These are phyloP conservation scores for Sapayoa aenigma DNA, from an alignment of 2,113 vertebrate genomes.

Conservation along the genomic window DNA sequence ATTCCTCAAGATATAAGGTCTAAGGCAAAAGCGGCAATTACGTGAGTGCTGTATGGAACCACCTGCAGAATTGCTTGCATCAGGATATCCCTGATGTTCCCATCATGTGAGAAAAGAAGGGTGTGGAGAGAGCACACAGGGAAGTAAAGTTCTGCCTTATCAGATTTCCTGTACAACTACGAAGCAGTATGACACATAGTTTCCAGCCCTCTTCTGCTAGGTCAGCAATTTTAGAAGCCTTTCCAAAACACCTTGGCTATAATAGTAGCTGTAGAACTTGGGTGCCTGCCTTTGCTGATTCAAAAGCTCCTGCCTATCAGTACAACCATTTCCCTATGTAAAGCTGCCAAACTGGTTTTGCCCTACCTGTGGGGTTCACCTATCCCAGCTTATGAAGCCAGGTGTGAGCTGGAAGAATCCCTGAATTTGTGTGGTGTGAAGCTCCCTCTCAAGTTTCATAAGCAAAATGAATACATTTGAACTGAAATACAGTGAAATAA, in stretches of 20 bases:
- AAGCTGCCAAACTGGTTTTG: background rate
- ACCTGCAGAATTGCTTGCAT: background rate
- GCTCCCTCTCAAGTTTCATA: background rate
- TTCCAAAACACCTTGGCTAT: background rate
- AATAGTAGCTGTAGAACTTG: background rate
- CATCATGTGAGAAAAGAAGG: background rate
- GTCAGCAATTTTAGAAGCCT: background rate
- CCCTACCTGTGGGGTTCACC: background rate
- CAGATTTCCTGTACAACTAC: background rate
- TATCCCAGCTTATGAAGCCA: background rate
- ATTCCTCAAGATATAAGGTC: background rate
- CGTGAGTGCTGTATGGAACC: rapidly evolving
- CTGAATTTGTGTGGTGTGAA: background rate
- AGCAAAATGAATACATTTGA: background rate
- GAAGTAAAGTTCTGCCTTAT: background rate
- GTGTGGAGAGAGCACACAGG: background rate
- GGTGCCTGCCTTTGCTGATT: background rate
- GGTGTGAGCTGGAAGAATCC: background rate
- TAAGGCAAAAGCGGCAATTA: background rate
- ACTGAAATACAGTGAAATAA: background rate
- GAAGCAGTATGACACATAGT: background rate
- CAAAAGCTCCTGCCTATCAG: background rate
- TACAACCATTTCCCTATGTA: background rate
- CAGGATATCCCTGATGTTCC: background rate
- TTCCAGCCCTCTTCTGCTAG: background rate